A percentile compares a stretch with the other conserved stretches of the same genome.
Evolutionary conservation across 53 echinoderm and acorn worm species (phyloP).

Genomic region (Arbacia lixula): DNA sequence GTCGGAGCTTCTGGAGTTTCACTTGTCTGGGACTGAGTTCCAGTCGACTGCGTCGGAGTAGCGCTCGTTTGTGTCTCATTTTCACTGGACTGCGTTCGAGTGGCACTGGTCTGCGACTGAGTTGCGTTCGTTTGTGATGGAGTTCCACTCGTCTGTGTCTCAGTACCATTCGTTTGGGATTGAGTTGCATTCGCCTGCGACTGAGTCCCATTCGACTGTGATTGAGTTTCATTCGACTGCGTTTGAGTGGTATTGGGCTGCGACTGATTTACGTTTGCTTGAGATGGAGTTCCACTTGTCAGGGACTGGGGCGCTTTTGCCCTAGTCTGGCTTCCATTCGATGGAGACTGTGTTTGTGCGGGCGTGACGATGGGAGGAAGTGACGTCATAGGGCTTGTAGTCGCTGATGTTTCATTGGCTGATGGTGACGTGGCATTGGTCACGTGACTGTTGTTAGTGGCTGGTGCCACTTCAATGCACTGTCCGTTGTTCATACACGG

Average conservation of each 20-base stretch:
- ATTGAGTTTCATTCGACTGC: not conserved
- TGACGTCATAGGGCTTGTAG: not conserved
- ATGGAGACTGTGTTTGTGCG: slow-evolving; percentile 2
- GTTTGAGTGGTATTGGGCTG: not conserved
- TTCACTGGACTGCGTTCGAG: not conserved
- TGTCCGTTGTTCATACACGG: slow-evolving; percentile 70
- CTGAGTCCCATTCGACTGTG: no score
- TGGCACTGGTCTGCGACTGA: not conserved
- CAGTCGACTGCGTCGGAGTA: not conserved
- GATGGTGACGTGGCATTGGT: not conserved
- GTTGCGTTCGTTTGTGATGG: not conserved
- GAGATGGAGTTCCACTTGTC: not conserved
- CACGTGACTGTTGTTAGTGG: not conserved
- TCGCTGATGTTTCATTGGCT: not conserved
- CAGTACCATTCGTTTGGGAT: not conserved
- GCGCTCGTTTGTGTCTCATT: not conserved
- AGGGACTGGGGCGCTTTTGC: not conserved
- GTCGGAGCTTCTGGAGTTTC: no score
- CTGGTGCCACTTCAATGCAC: no score
- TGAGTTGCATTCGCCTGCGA: not conserved
- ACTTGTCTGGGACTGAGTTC: no score
- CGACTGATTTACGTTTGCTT: not conserved
- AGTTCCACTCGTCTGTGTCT: not conserved
- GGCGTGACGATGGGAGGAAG: slow-evolving; percentile 8
- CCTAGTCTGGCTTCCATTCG: not conserved